phyloP scores from a whole-genome alignment of 2,797 vertebrate species.

The Pangasius larnaudii region DNA sequence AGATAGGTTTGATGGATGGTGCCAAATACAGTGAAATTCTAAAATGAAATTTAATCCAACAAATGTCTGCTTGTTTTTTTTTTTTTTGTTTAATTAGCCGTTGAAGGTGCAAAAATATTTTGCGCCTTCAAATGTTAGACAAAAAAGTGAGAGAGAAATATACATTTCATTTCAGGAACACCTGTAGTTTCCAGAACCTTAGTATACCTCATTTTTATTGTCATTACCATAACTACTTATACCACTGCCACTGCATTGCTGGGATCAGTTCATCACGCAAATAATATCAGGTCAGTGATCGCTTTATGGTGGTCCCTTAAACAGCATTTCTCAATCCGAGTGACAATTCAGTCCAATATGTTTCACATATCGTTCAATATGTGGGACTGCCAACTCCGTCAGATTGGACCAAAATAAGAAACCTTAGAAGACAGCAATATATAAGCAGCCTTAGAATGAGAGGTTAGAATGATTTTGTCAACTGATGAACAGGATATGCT shows the following conservation, averaged over 20 bases:
- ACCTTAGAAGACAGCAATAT: neutral
- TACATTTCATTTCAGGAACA: too few species aligned
- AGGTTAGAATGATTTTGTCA: neutral
- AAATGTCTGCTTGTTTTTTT: neutral
- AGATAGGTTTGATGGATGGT: neutral
- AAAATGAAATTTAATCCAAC: neutral
- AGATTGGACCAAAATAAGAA: neutral
- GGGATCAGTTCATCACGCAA: neutral
- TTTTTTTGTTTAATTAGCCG: neutral
- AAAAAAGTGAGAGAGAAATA: too few species aligned
- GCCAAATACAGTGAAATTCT: neutral
- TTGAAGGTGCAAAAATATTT: neutral
- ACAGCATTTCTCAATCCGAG: neutral
- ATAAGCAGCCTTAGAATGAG: neutral
- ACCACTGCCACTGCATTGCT: neutral
- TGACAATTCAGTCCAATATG: neutral
- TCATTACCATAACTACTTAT: neutral
- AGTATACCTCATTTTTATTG: neutral
- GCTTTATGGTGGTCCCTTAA: neutral
- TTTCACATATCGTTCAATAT: neutral
- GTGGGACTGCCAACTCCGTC: neutral
- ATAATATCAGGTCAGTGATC: neutral
- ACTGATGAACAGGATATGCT: neutral
- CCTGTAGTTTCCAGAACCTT: too few species aligned
- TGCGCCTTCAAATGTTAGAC: neutral